Base-by-base conservation (phyloP, 1,140 invertebrate species). In the Drosophila ficusphila region DNA sequence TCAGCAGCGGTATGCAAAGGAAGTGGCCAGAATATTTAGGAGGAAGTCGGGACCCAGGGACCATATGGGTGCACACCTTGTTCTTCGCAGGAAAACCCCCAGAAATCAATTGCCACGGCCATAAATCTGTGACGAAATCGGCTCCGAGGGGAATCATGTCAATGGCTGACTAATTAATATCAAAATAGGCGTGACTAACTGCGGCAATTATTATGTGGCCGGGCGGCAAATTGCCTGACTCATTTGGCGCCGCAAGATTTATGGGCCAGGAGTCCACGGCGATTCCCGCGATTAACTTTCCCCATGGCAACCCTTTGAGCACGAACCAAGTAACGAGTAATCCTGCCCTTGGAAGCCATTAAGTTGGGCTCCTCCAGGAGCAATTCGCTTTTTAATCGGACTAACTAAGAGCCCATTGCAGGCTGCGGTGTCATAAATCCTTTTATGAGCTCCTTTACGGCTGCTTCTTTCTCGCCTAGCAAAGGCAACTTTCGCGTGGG, bases 61-160 rank as follows among this genome's bases (percentile, higher is more conserved):
- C 81, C 82, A 86, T 86, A 86, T 86, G 81, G 81, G 69, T 71
- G 72, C 81, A 86, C 69, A 88, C 81, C 81, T 86, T 57, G 42
- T 27, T 18, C 39, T 60, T 60, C 39, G 19, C 14, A 8, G 48
- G 33, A 60, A 54, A 29, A 34, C 48, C 54, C 39, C 61, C 8
- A 67, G 48, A 83, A 70, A 88, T 86, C 81, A 86, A 86, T 88
- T 86, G 56, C 27, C 56, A 57, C 12, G 64, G 54, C 52, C 73
- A 86, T 86, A 86, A 86, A 86, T 86, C 81, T 88, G 33, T 31
- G 56, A 39, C 46, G 65, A 14, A 58, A 47, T 33, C 18, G 56
- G 21, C 4, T 41, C 12, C 12, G 16, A 47, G 34, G 44, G 41
- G 34, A 38, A 65, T 70, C 27, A 73, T 74, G 62, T 74, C 76